phyloP scores from a whole-genome alignment of 2,113 vertebrate species.

The Chloropsis cyanopogon region DNA sequence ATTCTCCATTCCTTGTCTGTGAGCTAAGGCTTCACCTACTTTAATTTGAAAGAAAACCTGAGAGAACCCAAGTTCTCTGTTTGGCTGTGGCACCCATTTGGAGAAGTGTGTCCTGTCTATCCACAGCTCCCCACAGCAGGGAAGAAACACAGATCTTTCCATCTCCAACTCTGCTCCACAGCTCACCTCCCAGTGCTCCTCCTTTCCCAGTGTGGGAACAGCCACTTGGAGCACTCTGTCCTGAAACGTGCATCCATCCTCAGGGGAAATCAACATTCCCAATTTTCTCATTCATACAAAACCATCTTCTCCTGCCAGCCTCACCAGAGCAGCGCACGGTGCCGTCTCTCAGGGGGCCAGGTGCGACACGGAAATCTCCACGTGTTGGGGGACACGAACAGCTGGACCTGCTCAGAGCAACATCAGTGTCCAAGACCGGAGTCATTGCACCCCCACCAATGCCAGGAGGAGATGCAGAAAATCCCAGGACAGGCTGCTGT shows the following conservation, averaged over 20 bases:
- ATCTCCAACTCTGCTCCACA: fast-evolving
- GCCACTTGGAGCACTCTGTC: not conserved
- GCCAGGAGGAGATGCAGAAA: not conserved
- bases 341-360: not conserved
- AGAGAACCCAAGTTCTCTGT: not conserved
- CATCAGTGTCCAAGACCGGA: not conserved
- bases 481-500: not conserved
- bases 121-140: not conserved
- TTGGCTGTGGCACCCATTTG: not conserved
- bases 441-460: not conserved
- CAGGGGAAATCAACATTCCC: not conserved
- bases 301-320: not conserved
- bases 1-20: not conserved
- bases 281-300: not conserved
- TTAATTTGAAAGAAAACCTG: not conserved
- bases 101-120: not conserved
- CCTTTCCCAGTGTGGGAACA: not conserved
- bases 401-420: not conserved
- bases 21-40: not conserved
- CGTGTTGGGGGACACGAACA: not conserved
- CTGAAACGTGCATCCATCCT: fast-evolving
- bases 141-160: not conserved
- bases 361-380: not conserved
- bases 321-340: not conserved
- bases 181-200: not conserved